Base-by-base conservation (phyloP, 2,888 invertebrate genomes). In the Stomorhina lunata region DNA sequence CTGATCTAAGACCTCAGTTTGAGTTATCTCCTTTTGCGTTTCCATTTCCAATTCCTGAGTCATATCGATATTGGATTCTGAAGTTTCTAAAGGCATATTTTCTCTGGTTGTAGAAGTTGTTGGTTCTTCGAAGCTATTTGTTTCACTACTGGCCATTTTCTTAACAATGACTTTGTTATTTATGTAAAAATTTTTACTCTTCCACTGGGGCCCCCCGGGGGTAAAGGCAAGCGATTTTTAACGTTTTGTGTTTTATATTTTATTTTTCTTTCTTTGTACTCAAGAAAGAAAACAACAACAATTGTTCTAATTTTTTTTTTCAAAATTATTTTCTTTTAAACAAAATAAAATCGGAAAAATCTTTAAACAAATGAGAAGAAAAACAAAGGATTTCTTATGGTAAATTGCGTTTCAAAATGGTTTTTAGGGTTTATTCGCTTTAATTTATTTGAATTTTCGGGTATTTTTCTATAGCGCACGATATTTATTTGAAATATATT, bases 111-210 rank as follows among this genome's bases (percentile, higher is more conserved):
- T 40, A 15, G 59, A 2, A 17, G 73, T 32, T 32, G 48, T 43
- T 71, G 81, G 20, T 65, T 83, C 79, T 63, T 72, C 72, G 65
- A 79, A 71, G 78, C 80, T 81, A 84, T 83, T 84, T 82, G 85
- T 89, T 86, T 89, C 89, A 73, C 87, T 75, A 87, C 90, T 90
- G 86, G 90, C 90, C 90, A 90, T 90, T 80, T 57, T 78, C 69
- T 12, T 53, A 59, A 79, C 68, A 66, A 66, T 61, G 75, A 40
- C 82, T 79, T 65, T 50, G 59, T 43, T 77, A 82, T 82, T 82
- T 82, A 82, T 75, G 57, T 82, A 83, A 79, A 75, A 37, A 63
- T 78, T 57, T 75, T 61, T 79, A 79, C 81, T 63, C 45, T 50
- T 53, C 15, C 57, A 22, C 45, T 50, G 22, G n/a, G n/a, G n/a